Percentiles rank a stretch among this genome's conserved stretches.
These are phyloP conservation scores for Ptychodera flava DNA, from an alignment of 35 echinoderm and acorn worm genomes.

Conservation along the genomic window DNA sequence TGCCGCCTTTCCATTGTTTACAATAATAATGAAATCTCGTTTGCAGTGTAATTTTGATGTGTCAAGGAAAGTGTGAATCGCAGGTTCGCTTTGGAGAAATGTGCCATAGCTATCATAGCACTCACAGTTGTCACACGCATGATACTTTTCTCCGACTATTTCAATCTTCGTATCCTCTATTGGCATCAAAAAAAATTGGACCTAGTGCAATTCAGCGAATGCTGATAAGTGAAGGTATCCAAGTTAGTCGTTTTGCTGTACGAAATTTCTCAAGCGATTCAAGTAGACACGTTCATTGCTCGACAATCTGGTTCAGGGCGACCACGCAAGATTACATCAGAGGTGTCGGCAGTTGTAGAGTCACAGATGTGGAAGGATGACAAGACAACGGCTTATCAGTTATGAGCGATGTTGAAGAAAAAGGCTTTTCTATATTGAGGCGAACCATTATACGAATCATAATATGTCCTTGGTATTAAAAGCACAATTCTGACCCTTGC, in stretches of 20 bases:
- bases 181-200: no score
- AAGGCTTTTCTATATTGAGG: not conserved
- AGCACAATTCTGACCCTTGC: constrained; percentile 17
- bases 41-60: no score
- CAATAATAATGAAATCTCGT: no score
- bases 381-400: not conserved
- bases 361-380: not conserved
- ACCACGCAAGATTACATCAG: not conserved
- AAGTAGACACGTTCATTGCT: not conserved
- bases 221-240: not conserved
- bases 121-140: no score
- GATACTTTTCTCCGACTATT: no score
- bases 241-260: not conserved
- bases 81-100: no score
- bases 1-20: no score
- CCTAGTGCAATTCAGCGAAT: not conserved
- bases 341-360: not conserved
- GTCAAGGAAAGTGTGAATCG: no score
- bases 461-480: not conserved
- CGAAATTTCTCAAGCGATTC: not conserved
- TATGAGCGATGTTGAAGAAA: not conserved
- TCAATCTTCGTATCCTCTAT: no score
- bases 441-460: no score
- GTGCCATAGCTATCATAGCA: no score
- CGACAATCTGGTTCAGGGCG: not conserved